Base-by-base conservation (phyloP, 2,113 vertebrate genomes). In the Rhizomys pruinosus region DNA sequence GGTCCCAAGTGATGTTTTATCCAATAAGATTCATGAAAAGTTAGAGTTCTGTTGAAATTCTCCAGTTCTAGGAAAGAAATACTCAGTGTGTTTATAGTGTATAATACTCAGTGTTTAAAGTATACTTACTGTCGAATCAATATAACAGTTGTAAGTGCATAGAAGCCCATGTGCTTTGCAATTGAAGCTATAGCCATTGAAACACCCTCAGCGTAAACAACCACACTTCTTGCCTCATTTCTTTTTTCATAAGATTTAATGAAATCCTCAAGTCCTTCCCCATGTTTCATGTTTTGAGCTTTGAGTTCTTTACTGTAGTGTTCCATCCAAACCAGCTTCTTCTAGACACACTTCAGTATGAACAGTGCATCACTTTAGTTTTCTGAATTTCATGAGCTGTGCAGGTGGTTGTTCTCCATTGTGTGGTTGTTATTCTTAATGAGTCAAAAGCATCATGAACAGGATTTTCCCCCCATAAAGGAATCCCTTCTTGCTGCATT, bases 381-480 rank as follows among this genome's bases (percentile, higher is more conserved):
- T 52, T 52, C 6, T 52, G 47, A 11, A 11, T 52, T 52, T 6
- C 34, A 66, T 93, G 22, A 61, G 4, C 23, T 78, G 44, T 90
- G 64, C 79, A 94, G 42, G 44, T 92, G 61, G 72, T 20, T 89
- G 95, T 64, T 94, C 71, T 92, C 92, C 27, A 32, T 69, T n/a
- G 7, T 71, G 59, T 61, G 15, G 19, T 25, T 16, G 39, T 66
- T n/a, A 37, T 80, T 27, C 57, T 86, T 94, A 94, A 91, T 94
- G 94, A 84, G 66, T 95, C 55, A 91, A 92, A 79, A 84, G 55
- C 63, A 92, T 84, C 93, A 87, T 90, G 86, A 96, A 93, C 81
- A 89, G 63, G 93, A 79, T 77, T 84, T 91, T 44, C 92, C 57
- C 66, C 78, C 87, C 47, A 44, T 79, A 88, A 93, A 88, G 86